phyloP scores from a whole-genome alignment of 1,140 invertebrate genomes.

The Drosophila triauraria region DNA sequence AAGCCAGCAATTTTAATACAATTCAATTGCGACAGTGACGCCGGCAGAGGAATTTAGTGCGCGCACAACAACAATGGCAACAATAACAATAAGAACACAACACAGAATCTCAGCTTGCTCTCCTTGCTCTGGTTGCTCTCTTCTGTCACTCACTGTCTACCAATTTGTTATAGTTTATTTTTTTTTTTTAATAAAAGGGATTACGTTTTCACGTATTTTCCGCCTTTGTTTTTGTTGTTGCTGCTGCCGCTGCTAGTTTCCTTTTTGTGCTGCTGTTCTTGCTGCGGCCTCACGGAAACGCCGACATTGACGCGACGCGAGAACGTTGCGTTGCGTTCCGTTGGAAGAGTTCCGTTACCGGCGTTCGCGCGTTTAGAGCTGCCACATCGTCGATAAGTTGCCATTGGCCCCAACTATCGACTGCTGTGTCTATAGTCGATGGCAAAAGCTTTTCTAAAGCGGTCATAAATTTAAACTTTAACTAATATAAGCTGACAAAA shows the following conservation, averaged over 20 bases:
- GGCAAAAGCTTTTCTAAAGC: neutral
- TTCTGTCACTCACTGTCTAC: neutral
- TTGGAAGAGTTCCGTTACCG: slow-evolving; percentile 63
- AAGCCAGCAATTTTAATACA: slow-evolving; percentile 60
- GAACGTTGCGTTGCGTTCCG: slow-evolving; percentile 34
- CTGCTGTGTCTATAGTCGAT: neutral
- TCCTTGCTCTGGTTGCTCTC: slow-evolving; percentile 13
- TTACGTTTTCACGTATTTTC: slow-evolving; percentile 47
- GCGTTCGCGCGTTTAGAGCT: slow-evolving; percentile 45
- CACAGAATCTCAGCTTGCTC: slow-evolving; percentile 29
- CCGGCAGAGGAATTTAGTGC: slow-evolving; percentile 24
- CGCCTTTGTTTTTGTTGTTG: slow-evolving; percentile 2
- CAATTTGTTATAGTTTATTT: slow-evolving; percentile 15
- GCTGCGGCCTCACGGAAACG: slow-evolving; percentile 30
- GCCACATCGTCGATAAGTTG: slow-evolving; percentile 2
- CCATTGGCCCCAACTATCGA: neutral
- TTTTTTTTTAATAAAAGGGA: slow-evolving; percentile 35
- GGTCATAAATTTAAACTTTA: neutral
- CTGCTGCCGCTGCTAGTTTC: neutral
- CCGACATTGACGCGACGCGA: slow-evolving; percentile 54
- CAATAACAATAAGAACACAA: slow-evolving; percentile 21
- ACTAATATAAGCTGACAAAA: neutral
- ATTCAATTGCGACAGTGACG: slow-evolving; percentile 63
- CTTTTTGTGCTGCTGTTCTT: slow-evolving; percentile 13
- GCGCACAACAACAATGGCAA: slow-evolving; percentile 18